Conservation (phyloP, 2,113 vertebrate species). For the Cnemophilus loriae region DNA sequence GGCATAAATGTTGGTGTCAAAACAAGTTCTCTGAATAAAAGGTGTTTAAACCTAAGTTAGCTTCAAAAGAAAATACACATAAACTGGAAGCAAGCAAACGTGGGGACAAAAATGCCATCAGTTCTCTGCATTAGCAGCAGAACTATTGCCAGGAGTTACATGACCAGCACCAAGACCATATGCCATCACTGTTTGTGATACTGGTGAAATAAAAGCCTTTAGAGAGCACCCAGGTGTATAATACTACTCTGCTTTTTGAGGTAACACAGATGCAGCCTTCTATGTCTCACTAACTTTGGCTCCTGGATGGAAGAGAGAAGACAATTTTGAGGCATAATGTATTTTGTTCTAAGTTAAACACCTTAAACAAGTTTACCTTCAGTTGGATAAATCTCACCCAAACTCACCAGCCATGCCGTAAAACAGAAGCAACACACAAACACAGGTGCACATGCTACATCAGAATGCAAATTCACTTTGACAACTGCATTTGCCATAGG, state of each 20-base stretch:
- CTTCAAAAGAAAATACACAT: not conserved
- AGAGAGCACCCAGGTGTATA: not conserved
- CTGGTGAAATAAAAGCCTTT: not conserved
- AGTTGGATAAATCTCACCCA: not conserved
- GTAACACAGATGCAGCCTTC: not conserved
- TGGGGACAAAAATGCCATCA: not conserved
- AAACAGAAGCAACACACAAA: not conserved
- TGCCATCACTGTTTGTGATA: not conserved
- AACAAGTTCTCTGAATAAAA: not conserved
- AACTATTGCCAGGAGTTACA: not conserved
- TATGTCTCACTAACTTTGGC: not conserved
- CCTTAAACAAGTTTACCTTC: not conserved
- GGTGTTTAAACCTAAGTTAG: not conserved
- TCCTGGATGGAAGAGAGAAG: not conserved
- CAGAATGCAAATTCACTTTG: not conserved
- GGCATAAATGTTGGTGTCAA: not conserved
- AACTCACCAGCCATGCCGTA: not conserved
- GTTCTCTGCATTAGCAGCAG: not conserved
- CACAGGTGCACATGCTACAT: fast-evolving
- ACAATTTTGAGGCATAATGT: not conserved
- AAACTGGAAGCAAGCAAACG: not conserved
- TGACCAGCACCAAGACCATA: not conserved
- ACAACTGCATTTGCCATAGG: not conserved
- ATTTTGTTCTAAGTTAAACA: not conserved
- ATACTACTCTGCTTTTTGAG: not conserved